Conservation (phyloP, 2,888 invertebrate species). For the Patella caerulea region DNA sequence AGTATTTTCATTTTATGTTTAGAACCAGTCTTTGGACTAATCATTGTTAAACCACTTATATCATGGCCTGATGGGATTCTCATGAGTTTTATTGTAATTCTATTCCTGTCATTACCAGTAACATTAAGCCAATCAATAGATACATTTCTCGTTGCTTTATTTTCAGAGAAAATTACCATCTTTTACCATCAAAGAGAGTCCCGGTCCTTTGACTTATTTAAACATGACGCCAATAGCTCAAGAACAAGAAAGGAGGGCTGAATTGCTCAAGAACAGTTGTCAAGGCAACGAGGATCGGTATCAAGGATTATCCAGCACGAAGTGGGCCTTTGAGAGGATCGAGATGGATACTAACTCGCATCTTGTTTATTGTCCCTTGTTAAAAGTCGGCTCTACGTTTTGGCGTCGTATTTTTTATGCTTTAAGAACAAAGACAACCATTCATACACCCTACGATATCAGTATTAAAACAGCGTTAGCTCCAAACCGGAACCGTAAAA, state of each 20-base stretch:
- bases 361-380: conserved; percentile 53
- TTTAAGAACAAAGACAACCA: conserved; percentile 23
- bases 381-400: conserved; percentile 57
- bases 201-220: background rate
- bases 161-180: conserved; percentile 3
- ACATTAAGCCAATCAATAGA: too few relatives aligned
- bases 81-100: too few relatives aligned
- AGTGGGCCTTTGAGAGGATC: conserved; percentile 27
- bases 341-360: conserved; percentile 30
- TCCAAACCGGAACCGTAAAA: conserved; percentile 15
- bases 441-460: conserved; percentile 36
- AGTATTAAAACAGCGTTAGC: conserved; percentile 30
- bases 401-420: conserved; percentile 44
- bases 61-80: too few relatives aligned
- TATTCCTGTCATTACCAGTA: too few relatives aligned
- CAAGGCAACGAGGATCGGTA: conserved; percentile 12
- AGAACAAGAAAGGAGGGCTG: background rate
- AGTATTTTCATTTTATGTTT: too few relatives aligned
- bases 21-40: too few relatives aligned
- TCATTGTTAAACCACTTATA: too few relatives aligned
- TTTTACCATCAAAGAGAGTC: background rate
- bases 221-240: background rate
- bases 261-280: conserved; percentile 6
- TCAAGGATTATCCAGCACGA: conserved; percentile 11
- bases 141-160: too few relatives aligned